These are phyloP conservation scores for Trachemys scripta DNA, from an alignment of 2,113 vertebrate species.

Conservation along the genomic window DNA sequence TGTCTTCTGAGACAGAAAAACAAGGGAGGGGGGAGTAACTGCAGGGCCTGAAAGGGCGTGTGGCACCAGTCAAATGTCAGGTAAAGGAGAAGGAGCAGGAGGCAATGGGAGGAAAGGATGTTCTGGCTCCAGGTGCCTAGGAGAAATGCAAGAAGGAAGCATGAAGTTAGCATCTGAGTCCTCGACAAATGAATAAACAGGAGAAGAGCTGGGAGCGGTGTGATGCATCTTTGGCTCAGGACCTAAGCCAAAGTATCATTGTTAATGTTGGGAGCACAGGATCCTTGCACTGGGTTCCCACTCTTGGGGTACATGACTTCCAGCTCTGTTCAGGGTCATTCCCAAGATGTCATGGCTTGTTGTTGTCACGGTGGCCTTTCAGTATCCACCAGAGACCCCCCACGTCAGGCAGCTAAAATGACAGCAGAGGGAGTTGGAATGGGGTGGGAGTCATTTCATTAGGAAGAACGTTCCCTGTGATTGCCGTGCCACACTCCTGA, in stretches of 20 bases:
- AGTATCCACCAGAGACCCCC: not conserved
- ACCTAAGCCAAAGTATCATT: not conserved
- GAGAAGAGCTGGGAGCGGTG: not conserved
- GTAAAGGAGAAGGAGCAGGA: not conserved
- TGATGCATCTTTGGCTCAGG: not conserved
- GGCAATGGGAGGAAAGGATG: not conserved
- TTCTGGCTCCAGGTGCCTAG: not conserved
- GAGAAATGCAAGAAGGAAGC: not conserved
- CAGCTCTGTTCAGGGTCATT: not conserved
- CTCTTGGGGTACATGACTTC: not conserved
- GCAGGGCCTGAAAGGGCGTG: not conserved
- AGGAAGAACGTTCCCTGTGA: not conserved
- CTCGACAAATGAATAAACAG: fast-evolving
- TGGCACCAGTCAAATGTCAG: not conserved
- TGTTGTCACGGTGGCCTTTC: not conserved
- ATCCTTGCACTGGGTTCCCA: not conserved
- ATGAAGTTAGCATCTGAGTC: not conserved
- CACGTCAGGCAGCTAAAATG: not conserved
- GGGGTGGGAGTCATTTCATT: not conserved
- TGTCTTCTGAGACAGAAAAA: conserved; percentile 2
- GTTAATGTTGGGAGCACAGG: not conserved
- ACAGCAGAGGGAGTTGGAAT: not conserved
- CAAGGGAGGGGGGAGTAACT: not conserved
- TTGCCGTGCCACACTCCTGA: not conserved
- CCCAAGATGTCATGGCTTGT: not conserved